Evolutionary conservation across 2,888 invertebrate genomes (phyloP), one percentile per base, ranked within the genome.

Genomic region (Clivina fossor): DNA sequence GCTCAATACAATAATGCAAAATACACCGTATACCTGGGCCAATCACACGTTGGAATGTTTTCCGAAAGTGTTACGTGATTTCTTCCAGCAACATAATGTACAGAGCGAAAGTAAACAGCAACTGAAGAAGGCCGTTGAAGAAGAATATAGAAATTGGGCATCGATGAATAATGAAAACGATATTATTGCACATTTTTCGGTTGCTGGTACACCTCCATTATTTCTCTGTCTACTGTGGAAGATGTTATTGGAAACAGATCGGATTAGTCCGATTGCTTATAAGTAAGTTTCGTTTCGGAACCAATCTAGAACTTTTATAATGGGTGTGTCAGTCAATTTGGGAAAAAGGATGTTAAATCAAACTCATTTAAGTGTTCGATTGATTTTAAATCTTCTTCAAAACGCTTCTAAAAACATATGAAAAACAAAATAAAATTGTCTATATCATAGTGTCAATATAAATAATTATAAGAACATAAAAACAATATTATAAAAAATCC

Each of bases 121-220:
- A 60, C 76, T 96, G 1, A 94, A 93, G 74, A 92, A 92, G 75
- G 90, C 91, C 0, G 93, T 95, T 0, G 94, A 95, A 66, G 93
- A 95, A 68, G 97, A 97, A 69, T 96, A 95, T 69, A 81, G 94
- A 60, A 96, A 95, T 71, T 96, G 95, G 95, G 90, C 88, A 35
- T 91, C 93, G 0, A 96, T 97, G 95, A 92, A 88, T 35, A 96
- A 94, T 72, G 96, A 97, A 70, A 93, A 93, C 70, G 96, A 96
- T 69, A 92, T 95, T 32, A 92, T 97, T 65, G 88, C 93, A 1
- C 96, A 97, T 72, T 97, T 97, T 71, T 93, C 94, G 1, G 89
- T 92, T 13, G 89, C 91, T n/a, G 91, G 91, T 32, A 92, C 93
- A 2, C 93, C 93, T 26, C 88, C 90, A 0, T 75, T 96, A 15